Evolutionary conservation across 1,140 invertebrate genomes (phyloP).

Genomic region (Nephila pilipes): DNA sequence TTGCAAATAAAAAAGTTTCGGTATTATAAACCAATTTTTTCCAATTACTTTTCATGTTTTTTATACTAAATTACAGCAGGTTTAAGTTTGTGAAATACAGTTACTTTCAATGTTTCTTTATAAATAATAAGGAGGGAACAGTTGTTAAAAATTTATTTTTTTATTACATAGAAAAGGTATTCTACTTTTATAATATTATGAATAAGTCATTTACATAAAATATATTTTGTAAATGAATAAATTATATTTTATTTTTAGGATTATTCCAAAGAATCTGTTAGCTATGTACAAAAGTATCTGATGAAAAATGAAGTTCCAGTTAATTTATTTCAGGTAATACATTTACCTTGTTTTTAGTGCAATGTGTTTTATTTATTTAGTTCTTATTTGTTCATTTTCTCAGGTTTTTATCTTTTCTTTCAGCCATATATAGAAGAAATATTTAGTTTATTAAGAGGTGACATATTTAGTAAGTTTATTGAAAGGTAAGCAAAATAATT

Average conservation of each 20-base stretch:
- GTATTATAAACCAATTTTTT: no score
- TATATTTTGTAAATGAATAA: no score
- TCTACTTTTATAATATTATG: no score
- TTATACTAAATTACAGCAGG: no score
- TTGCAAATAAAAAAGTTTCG: no score
- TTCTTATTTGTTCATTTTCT: not conserved
- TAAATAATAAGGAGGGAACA: no score
- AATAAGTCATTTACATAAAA: no score
- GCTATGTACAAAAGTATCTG: slow-evolving; percentile 98
- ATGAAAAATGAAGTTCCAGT: slow-evolving; percentile 98
- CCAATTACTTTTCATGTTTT: no score
- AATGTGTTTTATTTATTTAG: not conserved
- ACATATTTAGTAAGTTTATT: slow-evolving; percentile 98
- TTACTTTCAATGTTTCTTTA: no score
- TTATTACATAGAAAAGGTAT: no score
- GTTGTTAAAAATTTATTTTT: no score
- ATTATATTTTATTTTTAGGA: slow-evolving; percentile 86
- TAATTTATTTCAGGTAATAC: slow-evolving; percentile 96
- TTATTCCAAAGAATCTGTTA: slow-evolving; percentile 97
- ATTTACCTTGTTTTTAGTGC: not conserved
- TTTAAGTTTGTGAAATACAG: no score
- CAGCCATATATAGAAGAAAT: slow-evolving; percentile 99
- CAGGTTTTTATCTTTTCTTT: slow-evolving; percentile 80
- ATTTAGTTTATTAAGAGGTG: slow-evolving; percentile 96
- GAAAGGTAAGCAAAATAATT: slow-evolving; percentile 89